These are phyloP conservation scores for Pachypsylla venusta DNA, from an alignment of 1,140 invertebrate species.

Conservation along the genomic window DNA sequence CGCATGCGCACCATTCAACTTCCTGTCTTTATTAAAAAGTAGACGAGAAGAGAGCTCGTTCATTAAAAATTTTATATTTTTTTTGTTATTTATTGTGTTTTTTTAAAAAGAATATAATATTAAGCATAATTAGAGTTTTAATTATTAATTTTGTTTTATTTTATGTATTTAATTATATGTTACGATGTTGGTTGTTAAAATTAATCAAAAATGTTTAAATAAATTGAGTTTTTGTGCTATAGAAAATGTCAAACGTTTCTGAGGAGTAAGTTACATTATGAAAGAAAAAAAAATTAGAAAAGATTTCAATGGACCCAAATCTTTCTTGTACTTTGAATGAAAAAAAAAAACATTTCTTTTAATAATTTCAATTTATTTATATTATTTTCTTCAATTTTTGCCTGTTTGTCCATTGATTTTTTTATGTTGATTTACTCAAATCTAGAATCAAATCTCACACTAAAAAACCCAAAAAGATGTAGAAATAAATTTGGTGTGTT, in stretches of 20 bases:
- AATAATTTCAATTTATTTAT: no score
- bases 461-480: no score
- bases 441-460: no score
- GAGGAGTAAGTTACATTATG: background rate
- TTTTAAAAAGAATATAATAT: no score
- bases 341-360: no score
- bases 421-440: no score
- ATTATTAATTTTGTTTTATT: slow-evolving; percentile 4
- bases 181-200: slow-evolving; percentile 6
- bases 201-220: slow-evolving; percentile 9
- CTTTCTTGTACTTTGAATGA: no score
- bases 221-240: slow-evolving; percentile 1
- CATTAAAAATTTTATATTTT: slow-evolving; percentile 3
- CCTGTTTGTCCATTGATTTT: no score
- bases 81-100: background rate
- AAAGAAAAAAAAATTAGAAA: background rate
- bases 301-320: background rate
- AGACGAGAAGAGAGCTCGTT: slow-evolving; percentile 6
- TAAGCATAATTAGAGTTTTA: no score
- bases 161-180: slow-evolving; percentile 9
- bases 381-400: no score
- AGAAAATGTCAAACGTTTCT: slow-evolving; percentile 7
- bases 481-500: no score
- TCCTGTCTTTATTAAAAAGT: slow-evolving; percentile 9
- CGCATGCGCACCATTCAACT: background rate